phyloP scores from a whole-genome alignment of 2,888 invertebrate species.

The Eristalinus sepulchralis region DNA sequence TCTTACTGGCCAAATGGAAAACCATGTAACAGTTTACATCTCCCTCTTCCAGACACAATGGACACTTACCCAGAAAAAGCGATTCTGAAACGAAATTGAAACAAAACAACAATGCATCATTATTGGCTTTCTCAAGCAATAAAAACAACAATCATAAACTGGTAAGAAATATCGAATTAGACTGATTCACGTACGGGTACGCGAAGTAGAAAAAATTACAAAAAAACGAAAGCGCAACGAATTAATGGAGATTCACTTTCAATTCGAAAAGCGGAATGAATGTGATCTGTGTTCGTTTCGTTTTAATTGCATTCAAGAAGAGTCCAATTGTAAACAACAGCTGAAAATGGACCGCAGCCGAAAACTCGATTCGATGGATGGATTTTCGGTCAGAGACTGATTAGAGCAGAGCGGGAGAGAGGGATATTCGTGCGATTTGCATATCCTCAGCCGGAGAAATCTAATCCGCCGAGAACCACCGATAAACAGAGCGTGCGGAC shows the following conservation, averaged over 20 bases:
- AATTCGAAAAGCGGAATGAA: slow-evolving; percentile 11
- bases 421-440: not conserved
- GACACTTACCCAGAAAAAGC: slow-evolving; percentile 49
- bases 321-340: slow-evolving; percentile 11
- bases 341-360: slow-evolving; percentile 9
- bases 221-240: slow-evolving; percentile 47
- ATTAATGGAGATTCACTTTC: slow-evolving; percentile 46
- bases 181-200: not conserved
- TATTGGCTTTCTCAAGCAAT: slow-evolving; percentile 19
- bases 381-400: not conserved
- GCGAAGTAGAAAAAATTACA: not conserved
- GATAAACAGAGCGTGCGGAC: not conserved
- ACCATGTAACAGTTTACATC: not conserved
- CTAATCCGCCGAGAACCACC: not conserved
- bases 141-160: slow-evolving; percentile 13
- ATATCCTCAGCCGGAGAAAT: not conserved
- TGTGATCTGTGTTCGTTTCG: slow-evolving; percentile 6
- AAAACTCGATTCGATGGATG: slow-evolving; percentile 2
- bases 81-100: slow-evolving; percentile 43
- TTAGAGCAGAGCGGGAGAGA: not conserved
- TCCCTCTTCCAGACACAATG: not conserved
- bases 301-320: slow-evolving; percentile 30
- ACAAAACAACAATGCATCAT: slow-evolving; percentile 16
- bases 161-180: not conserved
- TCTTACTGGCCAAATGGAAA: not conserved